Conservation (phyloP, 1,140 invertebrate species). For the Drosophila lacertosa region DNA sequence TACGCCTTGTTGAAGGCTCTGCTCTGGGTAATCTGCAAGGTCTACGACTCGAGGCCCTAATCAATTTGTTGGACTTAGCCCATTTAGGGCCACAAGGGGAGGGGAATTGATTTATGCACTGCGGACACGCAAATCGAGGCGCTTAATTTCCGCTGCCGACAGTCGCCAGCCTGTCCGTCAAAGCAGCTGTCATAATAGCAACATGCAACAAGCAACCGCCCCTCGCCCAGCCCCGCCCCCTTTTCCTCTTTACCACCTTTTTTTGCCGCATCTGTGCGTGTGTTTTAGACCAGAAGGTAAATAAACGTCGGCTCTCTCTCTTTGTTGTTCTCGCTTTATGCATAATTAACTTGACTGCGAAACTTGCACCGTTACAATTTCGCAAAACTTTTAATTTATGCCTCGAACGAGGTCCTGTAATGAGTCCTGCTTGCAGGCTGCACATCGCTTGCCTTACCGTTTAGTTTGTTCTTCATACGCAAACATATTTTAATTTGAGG, state of each 20-base stretch:
- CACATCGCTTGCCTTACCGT: constrained; percentile 38
- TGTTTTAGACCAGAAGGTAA: constrained; percentile 67
- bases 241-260: too few species aligned
- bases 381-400: constrained; percentile 76
- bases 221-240: too few species aligned
- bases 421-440: constrained; percentile 15
- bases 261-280: constrained; percentile 36
- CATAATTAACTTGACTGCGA: constrained; percentile 71
- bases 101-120: constrained; percentile 56
- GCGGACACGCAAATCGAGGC: constrained; percentile 69
- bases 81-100: not conserved
- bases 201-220: not conserved
- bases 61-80: constrained; percentile 40
- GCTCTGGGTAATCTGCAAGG: not conserved
- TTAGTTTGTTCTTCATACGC: constrained; percentile 64
- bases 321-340: constrained; percentile 51
- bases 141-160: constrained; percentile 75
- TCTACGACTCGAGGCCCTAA: constrained; percentile 16
- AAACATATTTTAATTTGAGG: constrained; percentile 81
- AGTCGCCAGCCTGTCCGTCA: constrained; percentile 45
- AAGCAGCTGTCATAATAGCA: constrained; percentile 74
- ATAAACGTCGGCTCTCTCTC: constrained; percentile 49
- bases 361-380: constrained; percentile 58
- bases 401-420: constrained; percentile 32
- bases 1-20: constrained; percentile 34